Conservation (phyloP, 30 jellyfish, hydroid and myxozoan species). For the Chrysaora quinquecirrha region DNA sequence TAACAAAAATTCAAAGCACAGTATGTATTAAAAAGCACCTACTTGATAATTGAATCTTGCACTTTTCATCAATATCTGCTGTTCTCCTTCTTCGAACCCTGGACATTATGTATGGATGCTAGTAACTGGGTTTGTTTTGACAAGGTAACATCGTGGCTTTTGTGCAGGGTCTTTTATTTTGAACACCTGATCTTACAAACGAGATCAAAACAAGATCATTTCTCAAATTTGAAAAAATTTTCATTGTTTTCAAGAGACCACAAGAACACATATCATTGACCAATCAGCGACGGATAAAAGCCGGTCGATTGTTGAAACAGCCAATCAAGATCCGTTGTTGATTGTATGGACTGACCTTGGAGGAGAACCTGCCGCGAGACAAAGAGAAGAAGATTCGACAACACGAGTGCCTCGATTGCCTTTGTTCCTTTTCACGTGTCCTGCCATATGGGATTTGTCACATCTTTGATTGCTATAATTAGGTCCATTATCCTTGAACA, state of each 20-base stretch:
- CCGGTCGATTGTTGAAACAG: not conserved
- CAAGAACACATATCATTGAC: conserved; percentile 66
- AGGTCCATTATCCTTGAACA: not conserved
- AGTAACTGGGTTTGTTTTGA: conserved; percentile 19
- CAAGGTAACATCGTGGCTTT: conserved; percentile 72
- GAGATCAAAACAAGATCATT: conserved; percentile 81
- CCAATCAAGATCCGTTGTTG: conserved; percentile 31
- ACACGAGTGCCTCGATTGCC: conserved; percentile 59
- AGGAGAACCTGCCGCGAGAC: conserved; percentile 59
- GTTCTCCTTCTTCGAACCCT: conserved; percentile 44
- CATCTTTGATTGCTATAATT: conserved; percentile 17
- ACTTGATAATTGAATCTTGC: conserved; percentile 47
- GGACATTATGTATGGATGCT: conserved; percentile 48
- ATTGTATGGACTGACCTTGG: conserved; percentile 74
- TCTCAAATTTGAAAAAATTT: conserved; percentile 73
- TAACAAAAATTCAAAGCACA: too few relatives aligned
- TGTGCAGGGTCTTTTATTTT: conserved; percentile 47
- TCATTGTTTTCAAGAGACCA: conserved; percentile 73
- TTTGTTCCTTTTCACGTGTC: conserved; percentile 72
- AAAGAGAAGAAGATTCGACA: conserved; percentile 38
- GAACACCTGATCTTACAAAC: conserved; percentile 73
- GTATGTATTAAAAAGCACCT: conserved; percentile 14
- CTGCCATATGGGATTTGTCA: conserved; percentile 47
- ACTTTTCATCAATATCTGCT: conserved; percentile 27
- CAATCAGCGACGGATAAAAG: conserved; percentile 25